Evolutionary conservation across 2,888 invertebrate species (phyloP), one percentile per base, ranked within the genome.

Genomic region (Sussaba pulchella): DNA sequence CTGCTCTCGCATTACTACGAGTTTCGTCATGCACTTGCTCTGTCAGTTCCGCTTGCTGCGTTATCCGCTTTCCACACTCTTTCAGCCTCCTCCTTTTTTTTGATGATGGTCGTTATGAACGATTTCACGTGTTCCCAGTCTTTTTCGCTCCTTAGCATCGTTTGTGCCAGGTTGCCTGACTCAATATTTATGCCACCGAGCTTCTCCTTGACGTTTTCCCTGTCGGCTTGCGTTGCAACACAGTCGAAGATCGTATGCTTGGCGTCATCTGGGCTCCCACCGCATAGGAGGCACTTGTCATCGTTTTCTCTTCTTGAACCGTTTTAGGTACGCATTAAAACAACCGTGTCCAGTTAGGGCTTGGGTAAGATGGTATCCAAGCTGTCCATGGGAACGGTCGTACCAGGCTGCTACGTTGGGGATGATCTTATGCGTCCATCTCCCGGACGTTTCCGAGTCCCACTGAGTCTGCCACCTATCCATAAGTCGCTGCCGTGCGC

Each of bases 221-320:
- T 63, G 5, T 54, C 71, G 6, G 19, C 43, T 39, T 77, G 52
- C n/a, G 70, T 36, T 17, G 59, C 67, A 39, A 50, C 41, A 21
- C 75, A 78, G 14, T 1, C 10, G 12, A 82, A 78, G 5, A 78
- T 10, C 0, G 71, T 39, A 36, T 78, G 82, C 8, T 21, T 12
- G 5, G 64, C 74, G 24, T 74, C 59, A 36, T 78, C 69, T 17
- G 70, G 54, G 36, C 10, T 19, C 24, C 67, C 31, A 2, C 61
- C 67, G 50, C 82, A 85, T 80, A 78, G 84, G 78, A 80, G 76
- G 78, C 85, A 84, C 84, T 82, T 80, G 85, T 83, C 86, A 87
- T 83, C 89, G 70, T 85, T 87, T 41, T 71, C 52, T 75, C 41
- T 69, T 75, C 9, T 77, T 78, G 10, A 83, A 77, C 14, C 73